Evolutionary conservation across 2,888 invertebrate genomes (phyloP), one percentile per base, ranked within the genome.

Genomic region (Synanthedon tipuliformis): DNA sequence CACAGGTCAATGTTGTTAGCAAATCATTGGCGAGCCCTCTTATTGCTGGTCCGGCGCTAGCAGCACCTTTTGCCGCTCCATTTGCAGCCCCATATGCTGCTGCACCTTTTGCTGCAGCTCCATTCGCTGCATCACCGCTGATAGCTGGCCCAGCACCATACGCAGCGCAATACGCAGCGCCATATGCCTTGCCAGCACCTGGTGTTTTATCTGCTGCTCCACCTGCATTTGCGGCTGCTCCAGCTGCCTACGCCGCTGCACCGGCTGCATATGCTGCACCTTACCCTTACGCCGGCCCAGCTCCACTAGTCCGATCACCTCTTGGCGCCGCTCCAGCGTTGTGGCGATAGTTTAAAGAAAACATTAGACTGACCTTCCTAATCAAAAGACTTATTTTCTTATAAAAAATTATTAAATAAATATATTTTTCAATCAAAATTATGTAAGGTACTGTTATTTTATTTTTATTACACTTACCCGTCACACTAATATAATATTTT

Each of bases 1-100:
- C 90, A 3, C 90, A 91, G 71, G 75, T 90, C 55, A 91, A 82
- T 71, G 83, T 90, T 10, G 86, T 87, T 57, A 89, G 77, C 56
- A 83, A 78, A 61, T 81, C 81, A 41, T 62, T 85, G 1, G 50
- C 18, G 7, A 81, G 74, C 50, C 76, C 81, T 23, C 58, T 77
- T n/a, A 62, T 85, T 16, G 84, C 88, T 52, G 72, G 76, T 3
- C 56, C 56, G 16, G 49, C 23, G 23, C 41, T 45, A 34, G 40
- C 50, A 51, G 53, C 51, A 50, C 68, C 69, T 7, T 50, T 69
- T 1, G 69, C 64, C n/a, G 61, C 63, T 10, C 57, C 58, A 12
- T 41, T 55, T 7, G 62, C 64, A 18, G 56, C 68, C 0, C 63
- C 66, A 5, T 27, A 59, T 0, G 62, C 60, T 3, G 66, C 67